Conservation (phyloP, 1,140 invertebrate species). For the Hypsibius dujardini region DNA sequence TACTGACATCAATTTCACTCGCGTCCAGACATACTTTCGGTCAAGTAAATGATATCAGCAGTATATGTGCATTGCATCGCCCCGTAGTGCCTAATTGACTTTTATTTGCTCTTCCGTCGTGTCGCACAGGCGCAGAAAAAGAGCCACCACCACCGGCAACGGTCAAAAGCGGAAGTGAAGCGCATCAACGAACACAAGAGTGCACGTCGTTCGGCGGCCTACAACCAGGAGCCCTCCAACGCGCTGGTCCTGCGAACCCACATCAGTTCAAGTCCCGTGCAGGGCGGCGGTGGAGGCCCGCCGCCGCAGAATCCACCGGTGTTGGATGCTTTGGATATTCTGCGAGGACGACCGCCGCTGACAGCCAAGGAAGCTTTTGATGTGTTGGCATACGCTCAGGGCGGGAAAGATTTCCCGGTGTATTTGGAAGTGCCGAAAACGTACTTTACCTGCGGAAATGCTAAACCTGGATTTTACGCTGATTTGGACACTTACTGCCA, state of each 20-base stretch:
- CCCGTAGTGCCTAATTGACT: too few species aligned
- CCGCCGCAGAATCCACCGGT: constrained; percentile 13
- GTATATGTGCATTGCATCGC: too few species aligned
- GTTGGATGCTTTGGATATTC: constrained; percentile 13
- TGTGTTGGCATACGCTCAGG: constrained; percentile 4
- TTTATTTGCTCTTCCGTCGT: too few species aligned
- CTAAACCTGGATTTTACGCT: background rate
- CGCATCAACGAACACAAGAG: background rate
- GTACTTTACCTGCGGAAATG: background rate
- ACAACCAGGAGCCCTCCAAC: background rate
- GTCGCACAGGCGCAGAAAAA: background rate
- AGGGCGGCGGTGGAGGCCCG: background rate
- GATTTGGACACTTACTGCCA: constrained; percentile 11
- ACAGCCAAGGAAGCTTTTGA: constrained; percentile 14
- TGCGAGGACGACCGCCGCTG: constrained; percentile 9
- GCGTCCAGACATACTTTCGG: too few species aligned
- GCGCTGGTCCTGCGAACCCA: background rate
- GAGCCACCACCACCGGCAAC: background rate
- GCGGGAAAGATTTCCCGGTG: constrained; percentile 7
- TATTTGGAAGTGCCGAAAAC: constrained; percentile 14
- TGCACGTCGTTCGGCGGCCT: background rate
- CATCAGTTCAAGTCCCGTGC: background rate
- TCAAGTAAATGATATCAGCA: too few species aligned
- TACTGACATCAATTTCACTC: too few species aligned
- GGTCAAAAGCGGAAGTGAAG: background rate